Base-by-base conservation (phyloP, 2,113 vertebrate genomes). In the Myotis brandtii region DNA sequence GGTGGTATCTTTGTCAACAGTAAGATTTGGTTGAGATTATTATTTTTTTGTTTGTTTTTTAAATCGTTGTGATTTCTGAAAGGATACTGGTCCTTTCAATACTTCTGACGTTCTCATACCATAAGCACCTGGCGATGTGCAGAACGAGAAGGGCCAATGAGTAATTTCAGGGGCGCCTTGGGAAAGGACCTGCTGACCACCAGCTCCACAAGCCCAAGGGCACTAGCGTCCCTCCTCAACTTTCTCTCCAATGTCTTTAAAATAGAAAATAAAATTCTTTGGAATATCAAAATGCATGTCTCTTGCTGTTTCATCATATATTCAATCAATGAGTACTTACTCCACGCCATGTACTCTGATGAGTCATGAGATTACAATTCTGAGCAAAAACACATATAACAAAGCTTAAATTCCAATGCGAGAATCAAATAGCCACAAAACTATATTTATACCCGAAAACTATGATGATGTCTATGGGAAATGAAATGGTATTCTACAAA, bases 111-210 rank as follows among this genome's bases (percentile, higher is more conserved):
- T 66, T 96, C 98, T 99, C 32, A 98, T 85, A 17, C 99, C 98
- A 67, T 98, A 98, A 75, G 99, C 95, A 9, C 99, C 98, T 27
- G 97, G 99, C 54, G 98, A 86, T 2, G 99, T 13, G 98, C 98
- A 96, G 98, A 98, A 99, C 99, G 99, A 0, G 98, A 48, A 48
- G 96, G 86, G 0, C 99, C 99, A 77, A 99, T 99, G 97, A 99
- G 98, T 46, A 98, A 86, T 59, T 98, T 98, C 30, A 99, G 81
- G 0, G 99, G 98, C 0, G 99, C 99, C 96, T 98, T 98, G 2
- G 98, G 94, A 92, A 99, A 99, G 0, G 99, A 99, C 99, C 99
- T 99, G 2, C 0, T 90, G 1, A 67, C 6, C 0, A 13, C 23
- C 37, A 40, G 18, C 4, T 37, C 77, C 79, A 54, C 21, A 75